Conservation (phyloP, 1,140 invertebrate genomes). For the Zelostemma sp. region DNA sequence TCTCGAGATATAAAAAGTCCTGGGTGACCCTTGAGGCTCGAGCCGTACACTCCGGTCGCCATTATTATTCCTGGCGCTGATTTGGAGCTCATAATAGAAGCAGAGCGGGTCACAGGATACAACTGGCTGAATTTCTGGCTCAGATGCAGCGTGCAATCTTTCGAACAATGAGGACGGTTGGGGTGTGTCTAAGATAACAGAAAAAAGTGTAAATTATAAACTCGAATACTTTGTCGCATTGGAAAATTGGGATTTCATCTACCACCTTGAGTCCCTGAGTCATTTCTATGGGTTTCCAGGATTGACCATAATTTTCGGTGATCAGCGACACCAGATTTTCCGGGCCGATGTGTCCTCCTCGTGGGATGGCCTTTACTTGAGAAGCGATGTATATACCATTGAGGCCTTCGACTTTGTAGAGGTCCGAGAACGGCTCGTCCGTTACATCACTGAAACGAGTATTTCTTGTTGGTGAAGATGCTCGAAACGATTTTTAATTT, state of each 20-base stretch:
- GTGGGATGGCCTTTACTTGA: conserved; percentile 74
- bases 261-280: neutral
- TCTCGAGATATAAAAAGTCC: conserved; percentile 87
- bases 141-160: conserved; percentile 86
- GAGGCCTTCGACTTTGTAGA: conserved; percentile 89
- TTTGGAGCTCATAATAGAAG: conserved; percentile 87
- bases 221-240: no score
- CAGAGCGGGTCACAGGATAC: conserved; percentile 82
- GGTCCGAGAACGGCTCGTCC: conserved; percentile 87
- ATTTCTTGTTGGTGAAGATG: neutral
- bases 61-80: conserved; percentile 91
- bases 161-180: conserved; percentile 73
- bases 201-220: neutral
- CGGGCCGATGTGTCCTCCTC: conserved; percentile 73
- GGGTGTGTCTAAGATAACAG: neutral
- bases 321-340: conserved; percentile 86
- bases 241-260: neutral
- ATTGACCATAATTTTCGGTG: conserved; percentile 88
- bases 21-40: conserved; percentile 82
- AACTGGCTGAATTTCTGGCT: conserved; percentile 87
- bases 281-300: conserved; percentile 73
- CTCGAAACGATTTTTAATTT: neutral
- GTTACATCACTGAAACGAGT: conserved; percentile 76
- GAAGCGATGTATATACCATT: conserved; percentile 92
- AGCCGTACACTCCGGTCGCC: conserved; percentile 86